Base-by-base conservation (phyloP, 1,140 invertebrate species). In the Drosophila seguyi region DNA sequence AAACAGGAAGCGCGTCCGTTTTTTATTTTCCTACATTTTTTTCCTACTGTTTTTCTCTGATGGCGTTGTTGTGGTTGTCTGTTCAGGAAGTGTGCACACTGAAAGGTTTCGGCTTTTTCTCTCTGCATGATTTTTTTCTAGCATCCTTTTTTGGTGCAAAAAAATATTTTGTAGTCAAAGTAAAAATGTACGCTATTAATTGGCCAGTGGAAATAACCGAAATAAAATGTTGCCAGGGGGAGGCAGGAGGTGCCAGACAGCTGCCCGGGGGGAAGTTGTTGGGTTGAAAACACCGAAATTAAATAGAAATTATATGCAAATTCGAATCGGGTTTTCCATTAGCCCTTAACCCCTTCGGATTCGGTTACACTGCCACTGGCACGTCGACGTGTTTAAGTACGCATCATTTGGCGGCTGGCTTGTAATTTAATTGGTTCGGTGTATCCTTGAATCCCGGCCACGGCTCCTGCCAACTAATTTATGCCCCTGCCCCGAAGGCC, bases 381-480 rank as follows among this genome's bases (percentile, higher is more conserved):
- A 90, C 81, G 85, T 90, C 81, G 86, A 85, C 85, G 85, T 90
- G 85, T 90, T 90, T 90, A 90, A 90, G 85, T 81, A 90, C 85
- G 85, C 85, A 85, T 90, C 85, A 90, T 90, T 90, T 85, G 86
- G 78, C 78, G 63, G 68, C 83, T 85, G 39, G 73, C 78, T 66
- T 79, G 85, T 90, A 85, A 90, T 90, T 90, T 90, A 90, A 90
- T 90, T 90, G 85, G 78, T 90, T 88, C 81, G 85, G 71, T 73
- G 78, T 73, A 78, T 69, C 62, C 66, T 67, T 68, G 38, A 44
- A 56, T 55, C 50, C 27, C n/a, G 59, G 66, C 57, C 13, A 38
- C 36, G 36, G 36, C 36, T 67, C 65, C 48, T 71, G 73, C 45
- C 74, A 79, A 87, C 84, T 88, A 88, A 88, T 88, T 88, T 88